Evolutionary conservation across 35 echinoderm and acorn worm genomes (phyloP), one percentile per base, ranked within the genome.

Genomic region (Strongylocentrotus purpuratus): DNA sequence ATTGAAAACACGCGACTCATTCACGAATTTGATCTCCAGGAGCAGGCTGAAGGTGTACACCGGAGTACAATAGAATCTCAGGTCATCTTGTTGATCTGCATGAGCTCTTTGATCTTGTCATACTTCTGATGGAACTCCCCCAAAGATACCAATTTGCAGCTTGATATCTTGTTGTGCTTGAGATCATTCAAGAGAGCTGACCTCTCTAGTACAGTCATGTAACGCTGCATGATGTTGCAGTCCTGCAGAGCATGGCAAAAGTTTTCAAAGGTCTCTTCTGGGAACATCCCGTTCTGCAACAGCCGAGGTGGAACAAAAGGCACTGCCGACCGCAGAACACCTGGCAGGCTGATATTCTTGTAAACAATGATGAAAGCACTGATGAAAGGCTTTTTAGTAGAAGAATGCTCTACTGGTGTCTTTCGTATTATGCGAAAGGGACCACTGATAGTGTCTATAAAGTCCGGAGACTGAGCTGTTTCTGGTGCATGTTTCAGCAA

Each of bases 181-280:
- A 97, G 94, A 61, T 97, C 94, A 2, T 78, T 92, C 71, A 94
- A 93, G 18, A 97, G 96, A 15, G 96, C 96, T 14, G 96, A 94
- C 32, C 94, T 87, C 61, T 97, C 96, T 88, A 97, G 32, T 32
- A 97, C 96, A 48, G 96, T 97, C 96, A 97, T 97, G 89, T 97
- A 97, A 35, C 96, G 33, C 61, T 97, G 96, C 45, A 97, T 94
- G 33, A 97, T 95, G 17, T 61, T 92, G 45, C 94, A 95, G 7
- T 46, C 41, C 32, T 94, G 94, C 5, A 97, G 70, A 13, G 96
- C 92, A 86, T 95, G 94, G 96, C 91, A 95, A 86, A 97, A 97
- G 46, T 92, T 88, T 50, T 88, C 91, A 94, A 95, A 97, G 90
- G 87, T 78, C 28, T 59, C 87, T 28, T 93, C 45, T n/a, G 94